These are phyloP conservation scores for Homarus gammarus DNA, from an alignment of 2,888 invertebrate genomes.

Conservation along the genomic window DNA sequence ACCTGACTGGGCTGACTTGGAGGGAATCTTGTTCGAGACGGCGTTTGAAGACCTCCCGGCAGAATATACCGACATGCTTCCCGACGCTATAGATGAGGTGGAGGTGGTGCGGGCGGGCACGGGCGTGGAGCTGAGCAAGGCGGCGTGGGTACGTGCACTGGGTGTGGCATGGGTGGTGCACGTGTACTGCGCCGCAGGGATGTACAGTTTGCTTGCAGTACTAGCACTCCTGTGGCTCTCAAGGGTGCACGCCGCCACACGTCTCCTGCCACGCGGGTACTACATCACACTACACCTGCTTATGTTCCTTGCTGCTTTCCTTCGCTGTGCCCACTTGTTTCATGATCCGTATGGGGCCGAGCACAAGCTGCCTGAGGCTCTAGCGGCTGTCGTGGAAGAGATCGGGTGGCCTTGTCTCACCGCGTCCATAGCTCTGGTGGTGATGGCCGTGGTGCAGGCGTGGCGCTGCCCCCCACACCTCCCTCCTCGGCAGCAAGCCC, in stretches of 20 bases:
- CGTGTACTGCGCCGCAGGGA: constrained; percentile 90
- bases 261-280: constrained; percentile 91
- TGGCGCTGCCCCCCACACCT: constrained; percentile 78
- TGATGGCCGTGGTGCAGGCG: constrained; percentile 89
- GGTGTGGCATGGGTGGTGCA: constrained; percentile 94
- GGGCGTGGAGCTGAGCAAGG: constrained; percentile 48
- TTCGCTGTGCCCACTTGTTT: constrained; percentile 91
- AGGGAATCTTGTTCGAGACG: constrained; percentile 25
- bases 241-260: constrained; percentile 90
- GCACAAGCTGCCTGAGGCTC: constrained; percentile 86
- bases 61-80: background rate
- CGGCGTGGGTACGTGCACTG: constrained; percentile 78
- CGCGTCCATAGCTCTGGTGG: constrained; percentile 91
- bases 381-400: constrained; percentile 90
- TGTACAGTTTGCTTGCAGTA: constrained; percentile 90
- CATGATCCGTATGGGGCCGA: constrained; percentile 96
- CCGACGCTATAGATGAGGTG: background rate
- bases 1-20: constrained; percentile 11
- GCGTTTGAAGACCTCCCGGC: constrained; percentile 19
- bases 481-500: constrained; percentile 84
- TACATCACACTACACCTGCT: constrained; percentile 92
- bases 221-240: constrained; percentile 92
- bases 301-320: constrained; percentile 88
- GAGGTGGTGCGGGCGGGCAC: constrained; percentile 48
- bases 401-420: constrained; percentile 92